phyloP scores from a whole-genome alignment of 2,888 invertebrate genomes.

The Antheraea assamensis region DNA sequence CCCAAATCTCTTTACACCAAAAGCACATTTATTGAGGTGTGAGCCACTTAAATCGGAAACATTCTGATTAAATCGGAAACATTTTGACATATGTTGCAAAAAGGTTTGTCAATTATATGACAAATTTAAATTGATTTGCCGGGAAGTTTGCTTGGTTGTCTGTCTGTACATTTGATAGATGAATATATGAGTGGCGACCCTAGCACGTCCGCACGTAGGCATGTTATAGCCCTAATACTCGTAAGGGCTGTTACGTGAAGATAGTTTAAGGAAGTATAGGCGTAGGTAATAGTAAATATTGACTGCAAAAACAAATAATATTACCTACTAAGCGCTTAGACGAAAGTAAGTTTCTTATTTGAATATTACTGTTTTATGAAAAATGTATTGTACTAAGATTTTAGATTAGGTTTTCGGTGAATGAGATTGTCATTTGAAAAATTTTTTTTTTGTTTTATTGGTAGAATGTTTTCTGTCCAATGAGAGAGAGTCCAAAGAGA shows the following conservation, averaged over 20 bases:
- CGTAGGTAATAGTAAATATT: constrained; percentile 7
- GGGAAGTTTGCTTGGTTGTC: neutral
- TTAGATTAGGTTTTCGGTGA: neutral
- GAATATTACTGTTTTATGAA: neutral
- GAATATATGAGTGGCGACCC: neutral
- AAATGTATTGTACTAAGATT: neutral
- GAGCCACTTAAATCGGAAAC: no score
- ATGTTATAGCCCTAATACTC: constrained; percentile 1
- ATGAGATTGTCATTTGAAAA: no score
- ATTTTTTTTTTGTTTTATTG: no score
- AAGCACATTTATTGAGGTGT: no score
- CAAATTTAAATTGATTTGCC: no score
- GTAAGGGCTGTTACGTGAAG: constrained; percentile 12
- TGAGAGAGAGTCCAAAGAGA: no score
- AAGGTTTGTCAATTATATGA: no score
- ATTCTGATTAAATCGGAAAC: no score
- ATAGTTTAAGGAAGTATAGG: constrained; percentile 5
- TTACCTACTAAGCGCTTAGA: neutral
- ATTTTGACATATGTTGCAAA: no score
- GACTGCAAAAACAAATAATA: constrained; percentile 6
- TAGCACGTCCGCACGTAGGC: constrained; percentile 8
- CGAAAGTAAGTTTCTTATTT: neutral
- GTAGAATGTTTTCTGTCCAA: no score
- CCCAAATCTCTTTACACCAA: no score
- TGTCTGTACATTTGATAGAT: neutral